Base-by-base conservation (phyloP, 2,888 invertebrate species). In the Lasioglossum marginatum region DNA sequence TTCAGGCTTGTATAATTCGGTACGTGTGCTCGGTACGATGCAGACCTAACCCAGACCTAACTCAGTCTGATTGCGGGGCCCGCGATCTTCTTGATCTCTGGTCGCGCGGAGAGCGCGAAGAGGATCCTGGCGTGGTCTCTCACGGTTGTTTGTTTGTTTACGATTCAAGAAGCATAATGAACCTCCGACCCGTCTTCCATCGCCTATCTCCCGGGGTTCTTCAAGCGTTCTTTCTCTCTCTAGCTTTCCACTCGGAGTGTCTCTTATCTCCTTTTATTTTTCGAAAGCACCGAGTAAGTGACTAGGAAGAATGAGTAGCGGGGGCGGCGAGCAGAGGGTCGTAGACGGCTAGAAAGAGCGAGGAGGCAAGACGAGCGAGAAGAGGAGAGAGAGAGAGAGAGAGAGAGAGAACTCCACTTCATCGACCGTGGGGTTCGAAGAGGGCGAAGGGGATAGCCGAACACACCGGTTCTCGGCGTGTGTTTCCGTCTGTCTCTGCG, bases 81-180 rank as follows among this genome's bases (percentile, higher is more conserved):
- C 63, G 60, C n/a, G 60, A 60, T 60, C 60, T 60, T 27, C 60
- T 60, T 27, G 60, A 60, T 60, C 60, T 27, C 60, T 14, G 14
- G 60, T 60, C 31, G 63, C 75, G 48, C 80, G 76, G 23, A 37
- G 34, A 82, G 40, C 34, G 34, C 66, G 57, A 57, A 73, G 60
- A 63, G 72, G 68, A 77, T 86, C 76, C 68, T 40, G 80, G 16
- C 40, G 70, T 23, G 73, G 27, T 60, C 60, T 60, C 68, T 37
- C 68, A 71, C 27, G 80, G 79, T 84, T 84, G 77, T 87, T 86
- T 88, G 88, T 89, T 89, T 89, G 87, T 88, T 89, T 88, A 88
- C 89, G 89, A 89, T 88, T 89, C 84, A 79, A 85, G 87, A 78
- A 83, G 87, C 84, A 88, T 89, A 89, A 89, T 85, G 89, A 89